Percentiles rank a stretch among this genome's conserved stretches.
These are phyloP conservation scores for Chelonia mydas DNA, from an alignment of 2,797 vertebrate genomes.

Conservation along the genomic window DNA sequence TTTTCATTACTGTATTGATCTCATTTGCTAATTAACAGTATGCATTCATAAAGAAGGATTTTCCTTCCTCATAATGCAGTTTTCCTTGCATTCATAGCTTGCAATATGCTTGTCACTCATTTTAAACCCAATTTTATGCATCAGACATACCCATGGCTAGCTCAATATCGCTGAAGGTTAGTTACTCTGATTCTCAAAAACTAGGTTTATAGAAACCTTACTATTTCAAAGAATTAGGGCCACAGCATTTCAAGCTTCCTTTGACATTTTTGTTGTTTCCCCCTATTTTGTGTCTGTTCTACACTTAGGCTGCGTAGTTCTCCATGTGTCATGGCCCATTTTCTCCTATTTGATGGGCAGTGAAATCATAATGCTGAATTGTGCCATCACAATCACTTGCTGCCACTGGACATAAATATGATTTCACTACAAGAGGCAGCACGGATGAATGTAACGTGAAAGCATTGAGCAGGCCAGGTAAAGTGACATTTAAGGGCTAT, in stretches of 20 bases:
- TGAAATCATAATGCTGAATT: background rate
- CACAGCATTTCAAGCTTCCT: background rate
- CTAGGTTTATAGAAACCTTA: background rate
- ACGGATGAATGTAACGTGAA: background rate
- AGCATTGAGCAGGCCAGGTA: background rate
- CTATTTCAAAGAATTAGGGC: background rate
- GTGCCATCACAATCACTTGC: background rate
- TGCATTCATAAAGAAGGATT: rapidly evolving
- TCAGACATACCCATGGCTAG: background rate
- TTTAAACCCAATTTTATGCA: background rate
- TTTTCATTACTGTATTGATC: background rate
- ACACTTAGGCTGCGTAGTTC: background rate
- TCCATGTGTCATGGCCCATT: background rate
- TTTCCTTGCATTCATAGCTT: background rate
- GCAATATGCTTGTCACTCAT: background rate
- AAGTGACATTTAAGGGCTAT: conserved; percentile 23
- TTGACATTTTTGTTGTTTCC: background rate
- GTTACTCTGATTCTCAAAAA: background rate
- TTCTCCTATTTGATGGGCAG: background rate
- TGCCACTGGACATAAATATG: background rate
- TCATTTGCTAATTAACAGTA: background rate
- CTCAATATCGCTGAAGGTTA: background rate
- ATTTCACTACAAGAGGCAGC: background rate
- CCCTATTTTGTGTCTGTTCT: background rate
- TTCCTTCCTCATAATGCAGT: background rate